Evolutionary conservation across 2,113 vertebrate species (phyloP).

Genomic region (Muscicapa adusta): DNA sequence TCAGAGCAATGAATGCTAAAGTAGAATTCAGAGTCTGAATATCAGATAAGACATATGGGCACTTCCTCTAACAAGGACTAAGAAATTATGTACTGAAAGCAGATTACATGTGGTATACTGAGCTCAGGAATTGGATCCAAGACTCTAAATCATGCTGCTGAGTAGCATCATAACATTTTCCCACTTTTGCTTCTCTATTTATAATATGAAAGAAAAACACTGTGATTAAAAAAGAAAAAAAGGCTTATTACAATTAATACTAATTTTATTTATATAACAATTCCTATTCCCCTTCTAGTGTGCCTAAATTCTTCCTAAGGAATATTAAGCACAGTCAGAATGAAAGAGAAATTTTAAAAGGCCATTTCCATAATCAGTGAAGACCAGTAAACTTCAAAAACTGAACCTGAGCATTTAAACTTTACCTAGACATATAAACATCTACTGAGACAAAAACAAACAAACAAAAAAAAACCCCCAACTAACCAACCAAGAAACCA

Average conservation of each 20-base stretch:
- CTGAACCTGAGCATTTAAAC: neutral
- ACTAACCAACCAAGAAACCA: neutral
- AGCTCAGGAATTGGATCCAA: neutral
- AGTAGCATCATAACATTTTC: neutral
- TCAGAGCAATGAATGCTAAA: neutral
- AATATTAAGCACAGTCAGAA: neutral
- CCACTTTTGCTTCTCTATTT: neutral
- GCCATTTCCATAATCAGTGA: neutral
- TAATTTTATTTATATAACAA: neutral
- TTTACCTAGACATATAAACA: neutral
- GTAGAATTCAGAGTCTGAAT: neutral
- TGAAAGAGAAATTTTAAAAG: neutral
- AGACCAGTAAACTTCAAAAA: neutral
- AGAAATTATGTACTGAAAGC: neutral
- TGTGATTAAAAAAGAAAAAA: neutral
- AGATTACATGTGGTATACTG: neutral
- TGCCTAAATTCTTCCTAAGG: neutral
- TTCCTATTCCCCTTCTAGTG: neutral
- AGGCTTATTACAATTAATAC: neutral
- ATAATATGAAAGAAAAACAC: neutral
- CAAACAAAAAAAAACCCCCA: neutral
- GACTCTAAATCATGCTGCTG: neutral
- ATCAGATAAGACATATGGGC: accelerated
- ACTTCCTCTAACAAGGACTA: neutral
- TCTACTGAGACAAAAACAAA: neutral